These are phyloP conservation scores for Crotalus adamanteus DNA, from an alignment of 2,797 vertebrate genomes.

Conservation along the genomic window DNA sequence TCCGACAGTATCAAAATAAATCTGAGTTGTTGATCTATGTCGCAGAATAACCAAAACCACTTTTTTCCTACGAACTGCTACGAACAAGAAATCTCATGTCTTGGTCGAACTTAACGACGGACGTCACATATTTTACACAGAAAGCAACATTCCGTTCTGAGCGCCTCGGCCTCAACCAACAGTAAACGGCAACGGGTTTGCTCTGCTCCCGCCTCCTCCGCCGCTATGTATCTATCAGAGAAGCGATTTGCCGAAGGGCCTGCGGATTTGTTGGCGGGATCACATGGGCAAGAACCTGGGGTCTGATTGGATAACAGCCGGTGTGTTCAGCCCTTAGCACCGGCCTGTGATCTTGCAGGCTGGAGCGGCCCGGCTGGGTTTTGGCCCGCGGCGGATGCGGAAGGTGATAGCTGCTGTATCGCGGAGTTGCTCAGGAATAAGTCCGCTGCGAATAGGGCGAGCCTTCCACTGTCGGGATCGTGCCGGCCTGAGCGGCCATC, in stretches of 20 bases:
- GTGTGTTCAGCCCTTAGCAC: rapidly evolving
- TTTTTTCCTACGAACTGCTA: not conserved
- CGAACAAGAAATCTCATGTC: not conserved
- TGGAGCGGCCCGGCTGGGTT: constrained; percentile 2
- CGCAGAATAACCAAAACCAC: not conserved
- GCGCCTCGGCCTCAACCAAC: not conserved
- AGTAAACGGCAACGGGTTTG: not conserved
- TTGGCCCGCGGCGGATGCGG: constrained; percentile 58
- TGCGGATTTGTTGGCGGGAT: not conserved
- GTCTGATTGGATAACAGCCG: not conserved
- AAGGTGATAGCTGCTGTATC: constrained; percentile 41
- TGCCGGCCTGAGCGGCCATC: not conserved
- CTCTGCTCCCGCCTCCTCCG: too few species aligned
- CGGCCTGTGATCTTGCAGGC: not conserved
- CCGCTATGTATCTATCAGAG: not conserved
- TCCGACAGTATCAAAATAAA: not conserved
- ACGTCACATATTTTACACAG: not conserved
- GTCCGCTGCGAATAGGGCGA: not conserved
- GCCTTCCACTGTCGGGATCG: not conserved
- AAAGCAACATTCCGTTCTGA: not conserved
- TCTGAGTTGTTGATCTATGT: not conserved
- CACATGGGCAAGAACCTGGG: not conserved
- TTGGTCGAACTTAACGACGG: not conserved
- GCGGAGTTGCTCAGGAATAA: constrained; percentile 19
- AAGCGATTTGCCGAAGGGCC: not conserved